Percentiles rank a stretch among this genome's conserved stretches.
Evolutionary conservation across 2,113 vertebrate species (phyloP).

Genomic region (Saccopteryx leptura): DNA sequence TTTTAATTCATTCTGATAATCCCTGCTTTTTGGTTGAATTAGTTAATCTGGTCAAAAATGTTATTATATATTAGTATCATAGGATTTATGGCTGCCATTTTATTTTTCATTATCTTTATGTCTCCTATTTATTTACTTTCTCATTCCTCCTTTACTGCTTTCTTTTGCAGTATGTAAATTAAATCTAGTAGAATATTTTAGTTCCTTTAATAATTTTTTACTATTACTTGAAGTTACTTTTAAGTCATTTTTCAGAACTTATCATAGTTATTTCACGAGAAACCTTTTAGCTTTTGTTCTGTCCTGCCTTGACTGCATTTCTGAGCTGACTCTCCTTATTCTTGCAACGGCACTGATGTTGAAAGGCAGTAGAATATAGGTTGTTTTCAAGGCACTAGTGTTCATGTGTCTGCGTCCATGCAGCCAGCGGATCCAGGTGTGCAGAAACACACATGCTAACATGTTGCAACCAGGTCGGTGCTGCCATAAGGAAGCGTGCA

Average conservation of each 20-base stretch:
- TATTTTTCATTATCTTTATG: background rate
- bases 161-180: background rate
- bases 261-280: background rate
- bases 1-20: background rate
- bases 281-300: background rate
- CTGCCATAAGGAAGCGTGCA: background rate
- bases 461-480: background rate
- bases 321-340: background rate
- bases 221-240: background rate
- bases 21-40: background rate
- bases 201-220: background rate
- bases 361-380: background rate
- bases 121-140: background rate
- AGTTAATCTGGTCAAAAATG: background rate
- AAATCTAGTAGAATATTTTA: background rate
- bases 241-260: background rate
- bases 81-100: background rate
- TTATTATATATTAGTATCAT: background rate
- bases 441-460: slow-evolving; percentile 3
- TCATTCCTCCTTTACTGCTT: background rate
- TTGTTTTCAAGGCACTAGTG: background rate
- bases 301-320: background rate
- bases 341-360: background rate
- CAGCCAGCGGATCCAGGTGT: background rate
- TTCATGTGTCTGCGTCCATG: background rate